phyloP scores from a whole-genome alignment of 2,888 invertebrate species.

The Dioctria rufipes region DNA sequence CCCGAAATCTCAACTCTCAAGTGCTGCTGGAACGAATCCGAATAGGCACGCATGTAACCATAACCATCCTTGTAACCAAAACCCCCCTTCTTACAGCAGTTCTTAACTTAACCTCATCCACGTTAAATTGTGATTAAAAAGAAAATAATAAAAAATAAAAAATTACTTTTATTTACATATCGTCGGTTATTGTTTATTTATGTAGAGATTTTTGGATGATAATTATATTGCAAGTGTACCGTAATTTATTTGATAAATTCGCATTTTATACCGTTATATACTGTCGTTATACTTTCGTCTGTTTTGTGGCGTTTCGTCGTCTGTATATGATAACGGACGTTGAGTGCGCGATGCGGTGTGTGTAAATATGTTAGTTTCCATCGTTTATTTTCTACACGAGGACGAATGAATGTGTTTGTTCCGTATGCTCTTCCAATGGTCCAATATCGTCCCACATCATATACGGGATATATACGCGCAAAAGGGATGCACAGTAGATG shows the following conservation, averaged over 20 bases:
- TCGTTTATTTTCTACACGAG: not conserved
- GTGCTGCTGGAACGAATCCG: not conserved
- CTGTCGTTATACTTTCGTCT: slow-evolving; percentile 21
- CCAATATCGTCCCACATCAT: not conserved
- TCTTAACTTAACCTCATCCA: slow-evolving; percentile 14
- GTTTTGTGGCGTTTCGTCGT: not conserved
- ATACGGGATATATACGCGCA: not conserved
- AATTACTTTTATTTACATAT: not conserved
- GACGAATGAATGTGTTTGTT: slow-evolving; percentile 5
- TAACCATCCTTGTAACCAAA: not conserved
- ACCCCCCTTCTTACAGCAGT: too few species aligned
- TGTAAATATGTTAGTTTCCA: too few species aligned
- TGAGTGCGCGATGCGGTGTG: not conserved
- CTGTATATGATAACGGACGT: too few species aligned
- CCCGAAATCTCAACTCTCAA: not conserved
- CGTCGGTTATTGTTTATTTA: slow-evolving; percentile 3
- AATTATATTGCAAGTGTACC: not conserved
- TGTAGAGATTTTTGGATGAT: slow-evolving; percentile 11
- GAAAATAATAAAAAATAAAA: too few species aligned
- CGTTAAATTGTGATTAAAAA: slow-evolving; percentile 46
- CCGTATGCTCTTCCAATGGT: not conserved
- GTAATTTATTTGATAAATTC: slow-evolving; percentile 7
- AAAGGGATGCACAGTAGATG: slow-evolving; percentile 12
- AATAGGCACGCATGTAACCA: slow-evolving; percentile 26
- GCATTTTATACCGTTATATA: slow-evolving; percentile 2